Evolutionary conservation across 1,140 invertebrate genomes (phyloP).

Genomic region (Papilio aristodemus): DNA sequence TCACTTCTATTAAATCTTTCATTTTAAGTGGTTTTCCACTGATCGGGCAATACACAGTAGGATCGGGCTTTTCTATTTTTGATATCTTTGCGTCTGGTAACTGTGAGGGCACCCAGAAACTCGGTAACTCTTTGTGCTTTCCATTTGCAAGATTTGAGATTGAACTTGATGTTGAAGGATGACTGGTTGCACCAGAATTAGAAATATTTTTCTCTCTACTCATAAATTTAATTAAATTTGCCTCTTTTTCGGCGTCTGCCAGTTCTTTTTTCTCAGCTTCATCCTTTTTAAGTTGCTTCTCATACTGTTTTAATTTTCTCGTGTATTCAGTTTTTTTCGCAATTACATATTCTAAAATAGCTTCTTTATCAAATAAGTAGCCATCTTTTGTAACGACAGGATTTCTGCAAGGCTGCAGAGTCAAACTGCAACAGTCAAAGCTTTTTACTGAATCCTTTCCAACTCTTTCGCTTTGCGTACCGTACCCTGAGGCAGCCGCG

Average conservation of each 20-base stretch:
- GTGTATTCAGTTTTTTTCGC: slow-evolving; percentile 96
- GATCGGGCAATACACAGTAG: slow-evolving; percentile 96
- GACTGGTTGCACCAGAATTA: slow-evolving; percentile 55
- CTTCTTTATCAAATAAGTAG: slow-evolving; percentile 98
- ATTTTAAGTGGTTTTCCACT: slow-evolving; percentile 92
- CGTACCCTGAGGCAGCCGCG: slow-evolving; percentile 94
- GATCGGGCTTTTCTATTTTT: slow-evolving; percentile 92
- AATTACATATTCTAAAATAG: slow-evolving; percentile 97
- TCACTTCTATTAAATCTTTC: slow-evolving; percentile 96
- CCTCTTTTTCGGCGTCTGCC: slow-evolving; percentile 84
- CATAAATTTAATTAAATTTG: slow-evolving; percentile 82
- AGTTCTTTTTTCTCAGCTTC: slow-evolving; percentile 81
- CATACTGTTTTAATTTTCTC: slow-evolving; percentile 95
- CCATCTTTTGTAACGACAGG: slow-evolving; percentile 94
- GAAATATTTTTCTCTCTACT: slow-evolving; percentile 88
- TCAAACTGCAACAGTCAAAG: slow-evolving; percentile 99
- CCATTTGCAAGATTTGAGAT: slow-evolving; percentile 77
- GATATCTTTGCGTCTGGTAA: slow-evolving; percentile 91
- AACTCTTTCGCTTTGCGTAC: slow-evolving; percentile 90
- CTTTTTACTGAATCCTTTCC: slow-evolving; percentile 98
- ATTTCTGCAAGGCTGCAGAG: slow-evolving; percentile 95
- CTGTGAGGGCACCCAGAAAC: slow-evolving; percentile 98
- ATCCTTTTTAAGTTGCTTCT: slow-evolving; percentile 91
- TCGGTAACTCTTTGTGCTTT: slow-evolving; percentile 85
- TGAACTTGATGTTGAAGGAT: slow-evolving; percentile 49